Evolutionary conservation across 2,113 vertebrate species (phyloP).

Genomic region (Sorex araneus): DNA sequence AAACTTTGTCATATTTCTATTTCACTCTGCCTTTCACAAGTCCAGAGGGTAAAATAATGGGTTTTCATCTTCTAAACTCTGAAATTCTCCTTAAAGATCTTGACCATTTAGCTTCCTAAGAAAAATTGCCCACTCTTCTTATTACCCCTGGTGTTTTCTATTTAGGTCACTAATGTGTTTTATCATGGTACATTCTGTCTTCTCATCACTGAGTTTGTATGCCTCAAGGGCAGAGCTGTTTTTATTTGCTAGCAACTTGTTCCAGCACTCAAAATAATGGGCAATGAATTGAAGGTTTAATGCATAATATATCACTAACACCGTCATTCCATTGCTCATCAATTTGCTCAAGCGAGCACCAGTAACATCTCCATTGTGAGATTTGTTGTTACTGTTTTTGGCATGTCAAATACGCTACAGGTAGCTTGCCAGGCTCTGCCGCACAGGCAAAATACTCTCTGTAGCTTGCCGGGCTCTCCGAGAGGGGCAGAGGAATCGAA

Average conservation of each 20-base stretch:
- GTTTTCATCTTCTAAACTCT: background rate
- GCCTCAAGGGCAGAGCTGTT: slow-evolving; percentile 10
- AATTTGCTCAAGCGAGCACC: too few relatives aligned
- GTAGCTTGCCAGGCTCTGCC: too few relatives aligned
- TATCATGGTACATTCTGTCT: slow-evolving; percentile 50
- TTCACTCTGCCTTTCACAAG: background rate
- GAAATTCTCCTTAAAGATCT: slow-evolving; percentile 8
- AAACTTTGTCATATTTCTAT: background rate
- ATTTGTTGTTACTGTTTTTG: too few relatives aligned
- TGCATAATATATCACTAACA: too few relatives aligned
- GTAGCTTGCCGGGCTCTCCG: too few relatives aligned
- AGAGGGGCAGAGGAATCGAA: too few relatives aligned
- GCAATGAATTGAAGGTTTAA: background rate
- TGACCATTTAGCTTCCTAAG: background rate
- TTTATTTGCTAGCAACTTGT: background rate
- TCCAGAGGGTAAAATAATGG: background rate
- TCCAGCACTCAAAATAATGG: background rate
- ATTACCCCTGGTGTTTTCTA: background rate
- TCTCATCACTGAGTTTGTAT: slow-evolving; percentile 35
- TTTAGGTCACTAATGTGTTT: background rate
- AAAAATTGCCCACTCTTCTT: background rate
- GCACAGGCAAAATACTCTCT: too few relatives aligned
- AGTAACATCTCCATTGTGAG: too few relatives aligned
- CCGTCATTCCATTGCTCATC: too few relatives aligned
- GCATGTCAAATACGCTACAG: too few relatives aligned